phyloP scores from a whole-genome alignment of 2,888 invertebrate genomes.

The Zele albiditarsus region DNA sequence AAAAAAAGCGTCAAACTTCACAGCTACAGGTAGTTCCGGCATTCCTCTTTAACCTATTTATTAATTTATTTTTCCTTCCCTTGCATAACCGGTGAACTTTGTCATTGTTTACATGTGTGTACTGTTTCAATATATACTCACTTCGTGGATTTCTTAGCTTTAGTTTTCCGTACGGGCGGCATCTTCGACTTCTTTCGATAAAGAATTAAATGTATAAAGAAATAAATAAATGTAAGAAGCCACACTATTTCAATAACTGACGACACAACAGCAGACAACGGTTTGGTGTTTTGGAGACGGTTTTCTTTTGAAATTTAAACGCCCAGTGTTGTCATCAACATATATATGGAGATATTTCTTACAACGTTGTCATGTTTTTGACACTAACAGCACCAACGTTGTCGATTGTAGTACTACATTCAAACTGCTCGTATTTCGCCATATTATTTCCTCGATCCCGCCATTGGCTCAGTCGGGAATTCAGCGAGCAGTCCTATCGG shows the following conservation, averaged over 20 bases:
- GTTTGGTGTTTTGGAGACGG: background rate
- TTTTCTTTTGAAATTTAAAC: conserved; percentile 7
- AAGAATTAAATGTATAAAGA: background rate
- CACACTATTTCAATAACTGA: background rate
- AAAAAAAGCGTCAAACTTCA: no score
- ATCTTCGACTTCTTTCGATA: background rate
- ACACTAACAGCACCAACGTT: no score
- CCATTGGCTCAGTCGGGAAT: background rate
- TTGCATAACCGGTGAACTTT: background rate
- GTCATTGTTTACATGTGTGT: no score
- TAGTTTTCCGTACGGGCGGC: background rate
- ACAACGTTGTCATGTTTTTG: background rate
- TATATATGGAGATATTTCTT: background rate
- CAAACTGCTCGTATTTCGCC: no score
- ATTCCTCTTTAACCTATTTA: no score
- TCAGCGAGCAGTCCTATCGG: background rate
- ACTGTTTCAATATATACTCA: background rate
- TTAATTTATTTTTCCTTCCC: no score
- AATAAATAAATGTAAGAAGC: background rate
- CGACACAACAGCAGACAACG: background rate
- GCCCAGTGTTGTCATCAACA: background rate
- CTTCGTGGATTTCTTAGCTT: background rate
- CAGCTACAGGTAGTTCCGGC: no score
- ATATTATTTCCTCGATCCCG: background rate
- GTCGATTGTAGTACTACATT: no score